Evolutionary conservation across 1,140 invertebrate genomes (phyloP).

Genomic region (Propsilocerus akamusi): DNA sequence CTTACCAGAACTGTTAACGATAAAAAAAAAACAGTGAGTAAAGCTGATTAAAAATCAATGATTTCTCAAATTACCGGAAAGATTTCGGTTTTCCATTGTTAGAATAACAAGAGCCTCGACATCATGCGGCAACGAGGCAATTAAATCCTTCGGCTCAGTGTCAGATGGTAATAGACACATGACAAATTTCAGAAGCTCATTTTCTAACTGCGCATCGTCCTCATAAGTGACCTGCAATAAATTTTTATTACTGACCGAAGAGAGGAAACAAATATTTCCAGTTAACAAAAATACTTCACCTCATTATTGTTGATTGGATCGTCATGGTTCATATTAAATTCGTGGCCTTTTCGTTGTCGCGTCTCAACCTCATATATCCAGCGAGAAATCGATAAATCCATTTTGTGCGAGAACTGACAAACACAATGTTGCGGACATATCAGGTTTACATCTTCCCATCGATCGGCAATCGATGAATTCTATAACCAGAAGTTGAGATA

Average conservation of each 20-base stretch:
- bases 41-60: background rate
- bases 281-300: background rate
- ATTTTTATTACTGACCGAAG: slow-evolving; percentile 9
- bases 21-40: background rate
- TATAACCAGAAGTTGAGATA: no score
- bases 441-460: slow-evolving; percentile 15
- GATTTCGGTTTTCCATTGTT: slow-evolving; percentile 25
- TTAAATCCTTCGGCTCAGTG: slow-evolving; percentile 22
- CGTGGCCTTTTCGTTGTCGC: slow-evolving; percentile 10
- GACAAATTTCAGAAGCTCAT: slow-evolving; percentile 28
- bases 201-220: slow-evolving; percentile 15
- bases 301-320: slow-evolving; percentile 12
- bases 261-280: background rate
- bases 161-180: slow-evolving; percentile 34
- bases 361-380: slow-evolving; percentile 23
- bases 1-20: slow-evolving; percentile 22
- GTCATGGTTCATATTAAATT: no score
- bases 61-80: slow-evolving; percentile 11
- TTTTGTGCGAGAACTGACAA: slow-evolving; percentile 26
- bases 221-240: slow-evolving; percentile 18
- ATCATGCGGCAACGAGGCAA: slow-evolving; percentile 29
- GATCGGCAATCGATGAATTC: no score
- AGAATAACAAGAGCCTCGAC: slow-evolving; percentile 31
- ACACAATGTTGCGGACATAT: slow-evolving; percentile 27
- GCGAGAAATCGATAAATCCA: slow-evolving; percentile 26